Conservation (phyloP, 1,140 invertebrate species). For the Grapholita molesta region DNA sequence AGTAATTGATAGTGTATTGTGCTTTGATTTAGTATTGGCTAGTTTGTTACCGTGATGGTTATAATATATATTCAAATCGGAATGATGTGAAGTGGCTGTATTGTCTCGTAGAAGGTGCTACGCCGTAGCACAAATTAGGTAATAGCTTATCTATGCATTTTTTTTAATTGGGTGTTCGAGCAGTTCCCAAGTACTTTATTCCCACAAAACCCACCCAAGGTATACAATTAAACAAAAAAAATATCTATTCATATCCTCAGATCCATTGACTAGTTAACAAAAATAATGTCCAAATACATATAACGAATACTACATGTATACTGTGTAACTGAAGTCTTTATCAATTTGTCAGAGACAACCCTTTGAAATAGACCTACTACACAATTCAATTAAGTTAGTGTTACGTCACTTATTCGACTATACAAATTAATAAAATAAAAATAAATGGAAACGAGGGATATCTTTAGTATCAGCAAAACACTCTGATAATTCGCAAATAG, state of each 20-base stretch:
- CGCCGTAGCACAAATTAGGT: neutral
- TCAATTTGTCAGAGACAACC: no score
- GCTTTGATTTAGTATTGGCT: constrained; percentile 9
- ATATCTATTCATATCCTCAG: no score
- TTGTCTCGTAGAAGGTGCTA: neutral
- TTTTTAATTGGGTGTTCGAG: no score
- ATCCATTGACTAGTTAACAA: no score
- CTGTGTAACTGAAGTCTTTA: no score
- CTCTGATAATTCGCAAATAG: neutral
- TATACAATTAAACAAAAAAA: no score
- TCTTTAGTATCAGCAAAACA: neutral
- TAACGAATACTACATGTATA: no score
- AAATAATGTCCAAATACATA: no score
- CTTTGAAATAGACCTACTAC: neutral
- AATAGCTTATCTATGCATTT: no score
- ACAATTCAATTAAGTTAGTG: neutral
- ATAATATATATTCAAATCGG: neutral
- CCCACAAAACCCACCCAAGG: no score
- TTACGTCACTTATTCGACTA: neutral
- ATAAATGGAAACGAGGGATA: neutral
- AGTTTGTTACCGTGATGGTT: neutral
- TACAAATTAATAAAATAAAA: neutral
- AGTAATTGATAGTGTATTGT: constrained; percentile 17
- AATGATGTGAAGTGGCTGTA: neutral
- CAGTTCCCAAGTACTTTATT: no score